Base-by-base conservation (phyloP, 2,888 invertebrate species). In the Unio delphinus region DNA sequence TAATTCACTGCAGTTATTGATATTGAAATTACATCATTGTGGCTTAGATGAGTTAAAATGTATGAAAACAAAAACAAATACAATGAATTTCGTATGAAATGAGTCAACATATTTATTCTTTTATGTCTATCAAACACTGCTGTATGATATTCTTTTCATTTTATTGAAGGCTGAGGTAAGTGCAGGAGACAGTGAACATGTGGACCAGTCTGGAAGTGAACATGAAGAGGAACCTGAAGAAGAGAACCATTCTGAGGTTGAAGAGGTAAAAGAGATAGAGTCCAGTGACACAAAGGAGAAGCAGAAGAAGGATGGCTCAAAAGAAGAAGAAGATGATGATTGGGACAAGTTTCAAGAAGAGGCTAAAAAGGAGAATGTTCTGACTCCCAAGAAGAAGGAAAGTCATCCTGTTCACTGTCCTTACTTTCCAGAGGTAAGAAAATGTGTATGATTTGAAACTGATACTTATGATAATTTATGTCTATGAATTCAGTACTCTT, bases 371-470 rank as follows among this genome's bases (percentile, higher is more conserved):
- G 97, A 98, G 87, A 94, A 96, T 80, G 92, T 93, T 23, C 91
- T 98, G 59, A 98, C 98, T 90, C 96, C 97, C 8, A 95, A 96
- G 87, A 96, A 96, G 63, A 96, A 97, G 91, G 93, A 94, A 82
- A 98, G 98, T 20, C 98, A 98, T 89, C 92, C 94, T n/a, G 99
- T 99, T 45, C 99, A 99, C 90, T 96, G 97, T 91, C 99, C 99
- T 0, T 94, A 94, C 90, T 99, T 95, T 90, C 97, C 99, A 6
- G 94, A 95, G 90, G 94, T 95, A 87, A 88, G 91, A 85, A 28
- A n/a, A 45, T 11, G 8, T 8, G 11, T 11, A 45, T 45, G 45
- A 45, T 45, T 45, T 64, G 58, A 34, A 60, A 57, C 30, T 66
- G 18, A 23, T 58, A n/a, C 26, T 58, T 18, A 1, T 18, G 11